phyloP scores from a whole-genome alignment of 2,797 vertebrate species.

The Semotilus atromaculatus region DNA sequence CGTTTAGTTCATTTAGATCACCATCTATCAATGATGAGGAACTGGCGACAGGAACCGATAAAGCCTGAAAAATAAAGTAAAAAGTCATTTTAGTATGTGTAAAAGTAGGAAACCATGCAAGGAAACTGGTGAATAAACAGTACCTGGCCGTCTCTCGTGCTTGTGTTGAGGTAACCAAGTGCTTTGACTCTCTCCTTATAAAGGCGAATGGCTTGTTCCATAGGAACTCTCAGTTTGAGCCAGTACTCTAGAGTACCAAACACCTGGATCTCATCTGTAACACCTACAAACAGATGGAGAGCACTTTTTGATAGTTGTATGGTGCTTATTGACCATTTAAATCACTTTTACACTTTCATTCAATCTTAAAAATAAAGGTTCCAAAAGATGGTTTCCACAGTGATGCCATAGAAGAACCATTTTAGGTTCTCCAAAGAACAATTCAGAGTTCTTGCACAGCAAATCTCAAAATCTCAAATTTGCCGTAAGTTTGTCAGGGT shows the following conservation, averaged over 20 bases:
- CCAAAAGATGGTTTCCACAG: background rate
- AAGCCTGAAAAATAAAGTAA: conserved; percentile 37
- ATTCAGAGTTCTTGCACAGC: too few relatives aligned
- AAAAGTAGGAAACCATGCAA: background rate
- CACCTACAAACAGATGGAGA: conserved; percentile 56
- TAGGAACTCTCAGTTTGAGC: conserved; percentile 84
- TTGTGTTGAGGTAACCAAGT: conserved; percentile 69
- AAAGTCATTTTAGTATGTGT: background rate
- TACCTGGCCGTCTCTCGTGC: conserved; percentile 60
- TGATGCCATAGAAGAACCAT: background rate
- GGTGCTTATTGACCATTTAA: background rate
- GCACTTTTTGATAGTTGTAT: background rate
- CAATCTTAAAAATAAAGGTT: background rate
- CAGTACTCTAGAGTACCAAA: conserved; percentile 83
- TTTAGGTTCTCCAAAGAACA: background rate
- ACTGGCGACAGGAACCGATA: background rate
- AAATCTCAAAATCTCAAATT: too few relatives aligned
- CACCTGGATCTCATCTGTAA: conserved; percentile 56
- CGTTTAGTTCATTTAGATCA: conserved; percentile 81
- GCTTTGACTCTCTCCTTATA: conserved; percentile 82
- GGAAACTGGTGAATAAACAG: background rate
- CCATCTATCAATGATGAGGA: conserved; percentile 60
- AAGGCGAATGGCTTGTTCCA: conserved; percentile 82
- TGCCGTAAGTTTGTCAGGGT: too few relatives aligned
- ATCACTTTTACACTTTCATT: background rate